A percentile compares a stretch with the other conserved stretches of the same genome.
These are phyloP conservation scores for Pipistrellus pipistrellus DNA, from an alignment of 2,797 vertebrate species.

Conservation along the genomic window DNA sequence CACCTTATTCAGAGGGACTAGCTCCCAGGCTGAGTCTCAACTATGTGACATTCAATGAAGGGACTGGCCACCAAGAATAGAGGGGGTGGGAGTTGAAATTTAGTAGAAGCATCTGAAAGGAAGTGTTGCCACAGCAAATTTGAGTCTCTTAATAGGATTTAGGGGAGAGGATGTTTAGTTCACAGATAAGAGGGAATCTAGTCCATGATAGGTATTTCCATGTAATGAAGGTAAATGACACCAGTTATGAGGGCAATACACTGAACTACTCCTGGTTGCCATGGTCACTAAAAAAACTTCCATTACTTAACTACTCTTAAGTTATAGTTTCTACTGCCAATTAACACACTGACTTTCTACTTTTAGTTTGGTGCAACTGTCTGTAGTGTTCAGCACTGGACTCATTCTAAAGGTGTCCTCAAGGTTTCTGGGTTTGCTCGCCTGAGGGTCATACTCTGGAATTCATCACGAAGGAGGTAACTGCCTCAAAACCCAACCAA, in stretches of 20 bases:
- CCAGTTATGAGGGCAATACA: neutral
- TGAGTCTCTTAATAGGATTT: neutral
- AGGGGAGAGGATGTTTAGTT: neutral
- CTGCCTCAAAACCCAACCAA: neutral
- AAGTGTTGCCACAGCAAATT: neutral
- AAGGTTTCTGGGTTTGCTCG: neutral
- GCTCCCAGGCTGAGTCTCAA: neutral
- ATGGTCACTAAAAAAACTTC: neutral
- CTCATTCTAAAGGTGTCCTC: neutral
- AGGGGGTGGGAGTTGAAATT: neutral
- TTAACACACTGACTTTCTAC: neutral
- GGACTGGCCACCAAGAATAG: neutral
- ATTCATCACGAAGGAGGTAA: slow-evolving; percentile 43
- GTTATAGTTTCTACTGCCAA: neutral
- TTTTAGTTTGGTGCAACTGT: slow-evolving; percentile 11
- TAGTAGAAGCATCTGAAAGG: neutral
- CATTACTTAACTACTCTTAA: neutral
- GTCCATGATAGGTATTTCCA: neutral
- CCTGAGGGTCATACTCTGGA: neutral
- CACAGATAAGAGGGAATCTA: neutral
- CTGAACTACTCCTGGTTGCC: neutral
- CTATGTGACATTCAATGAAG: neutral
- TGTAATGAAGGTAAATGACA: slow-evolving; percentile 10
- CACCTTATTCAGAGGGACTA: slow-evolving; percentile 23
- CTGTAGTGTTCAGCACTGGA: neutral